Conservation (phyloP, 2,888 invertebrate species). For the Gymnocheta viridis region DNA sequence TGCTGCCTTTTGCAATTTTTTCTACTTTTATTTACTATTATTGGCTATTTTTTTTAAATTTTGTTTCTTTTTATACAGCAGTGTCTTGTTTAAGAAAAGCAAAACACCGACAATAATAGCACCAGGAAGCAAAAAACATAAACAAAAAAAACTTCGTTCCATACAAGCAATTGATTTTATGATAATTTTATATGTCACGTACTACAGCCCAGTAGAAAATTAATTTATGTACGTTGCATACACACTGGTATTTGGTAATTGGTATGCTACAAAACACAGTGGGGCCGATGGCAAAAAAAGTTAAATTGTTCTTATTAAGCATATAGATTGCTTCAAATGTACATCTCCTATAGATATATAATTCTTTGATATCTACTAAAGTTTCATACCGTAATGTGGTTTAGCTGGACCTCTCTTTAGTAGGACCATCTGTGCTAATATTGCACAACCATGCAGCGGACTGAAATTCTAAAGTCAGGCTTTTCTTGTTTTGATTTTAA, state of each 20-base stretch:
- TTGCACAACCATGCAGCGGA: too few species aligned
- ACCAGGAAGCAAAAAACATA: not conserved
- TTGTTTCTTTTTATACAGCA: not conserved
- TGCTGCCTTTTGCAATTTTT: not conserved
- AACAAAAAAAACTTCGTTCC: not conserved
- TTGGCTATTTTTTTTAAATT: not conserved
- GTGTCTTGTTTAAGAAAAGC: conserved; percentile 13
- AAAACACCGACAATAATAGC: not conserved
- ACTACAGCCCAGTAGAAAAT: conserved; percentile 24
- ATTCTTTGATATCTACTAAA: too few species aligned
- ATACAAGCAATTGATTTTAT: conserved; percentile 64
- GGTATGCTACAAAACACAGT: not conserved
- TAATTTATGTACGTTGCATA: conserved; percentile 6
- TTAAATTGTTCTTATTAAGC: too few species aligned
- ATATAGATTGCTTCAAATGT: too few species aligned
- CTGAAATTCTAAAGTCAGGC: too few species aligned
- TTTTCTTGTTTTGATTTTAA: too few species aligned
- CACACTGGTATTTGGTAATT: not conserved
- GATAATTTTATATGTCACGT: conserved; percentile 54
- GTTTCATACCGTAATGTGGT: too few species aligned
- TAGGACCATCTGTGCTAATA: too few species aligned
- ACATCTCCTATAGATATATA: too few species aligned
- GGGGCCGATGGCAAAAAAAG: not conserved
- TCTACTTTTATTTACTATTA: not conserved
- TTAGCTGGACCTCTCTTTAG: too few species aligned